Evolutionary conservation across 1,140 invertebrate species (phyloP).

Genomic region (Berghia stephanieae): DNA sequence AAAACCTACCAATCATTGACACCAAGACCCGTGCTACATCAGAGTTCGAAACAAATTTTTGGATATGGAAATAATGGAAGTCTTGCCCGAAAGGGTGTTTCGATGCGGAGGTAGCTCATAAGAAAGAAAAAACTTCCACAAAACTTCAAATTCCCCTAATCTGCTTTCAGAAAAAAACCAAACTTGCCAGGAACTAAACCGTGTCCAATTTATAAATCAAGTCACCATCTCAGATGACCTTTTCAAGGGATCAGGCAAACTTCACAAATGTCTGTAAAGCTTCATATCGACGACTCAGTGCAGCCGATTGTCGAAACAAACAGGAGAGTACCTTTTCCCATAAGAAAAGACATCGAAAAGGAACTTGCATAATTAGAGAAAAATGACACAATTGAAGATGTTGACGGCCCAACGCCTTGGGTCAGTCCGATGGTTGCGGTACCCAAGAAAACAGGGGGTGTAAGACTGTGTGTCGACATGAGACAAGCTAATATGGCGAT

Average conservation of each 20-base stretch:
- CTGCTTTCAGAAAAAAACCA: background rate
- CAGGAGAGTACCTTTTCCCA: constrained; percentile 29
- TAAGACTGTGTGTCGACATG: constrained; percentile 57
- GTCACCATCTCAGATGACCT: background rate
- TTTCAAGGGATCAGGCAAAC: constrained; percentile 20
- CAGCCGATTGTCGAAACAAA: constrained; percentile 22
- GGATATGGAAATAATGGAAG: background rate
- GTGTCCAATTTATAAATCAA: background rate
- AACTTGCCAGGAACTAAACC: background rate
- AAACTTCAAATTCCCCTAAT: background rate
- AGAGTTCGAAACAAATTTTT: background rate
- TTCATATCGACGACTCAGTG: constrained; percentile 32
- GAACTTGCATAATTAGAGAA: constrained; percentile 22
- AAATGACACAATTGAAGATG: constrained; percentile 33
- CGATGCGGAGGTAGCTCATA: background rate
- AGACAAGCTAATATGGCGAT: constrained; percentile 50
- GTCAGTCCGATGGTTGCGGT: constrained; percentile 48
- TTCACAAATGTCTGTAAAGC: constrained; percentile 23
- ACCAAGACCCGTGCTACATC: background rate
- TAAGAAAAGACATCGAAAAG: constrained; percentile 22
- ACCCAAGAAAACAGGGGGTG: constrained; percentile 46
- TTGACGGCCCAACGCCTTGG: constrained; percentile 47
- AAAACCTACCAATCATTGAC: background rate
- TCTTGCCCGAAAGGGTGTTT: background rate
- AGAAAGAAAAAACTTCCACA: background rate